These are phyloP conservation scores for Hirtodrosophila alboralis DNA, from an alignment of 2,888 invertebrate species.

Conservation along the genomic window DNA sequence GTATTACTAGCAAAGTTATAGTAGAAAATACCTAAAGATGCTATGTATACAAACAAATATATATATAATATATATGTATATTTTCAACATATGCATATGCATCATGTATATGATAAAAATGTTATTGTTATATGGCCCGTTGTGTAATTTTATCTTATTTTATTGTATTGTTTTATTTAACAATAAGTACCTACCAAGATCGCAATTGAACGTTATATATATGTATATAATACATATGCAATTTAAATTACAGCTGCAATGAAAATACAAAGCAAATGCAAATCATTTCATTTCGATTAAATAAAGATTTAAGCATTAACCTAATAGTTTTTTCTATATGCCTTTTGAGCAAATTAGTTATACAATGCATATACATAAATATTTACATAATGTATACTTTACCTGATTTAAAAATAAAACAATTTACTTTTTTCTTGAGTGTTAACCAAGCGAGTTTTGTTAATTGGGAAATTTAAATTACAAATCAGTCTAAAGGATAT, in stretches of 20 bases:
- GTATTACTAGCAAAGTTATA: slow-evolving; percentile 47
- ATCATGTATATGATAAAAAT: slow-evolving; percentile 29
- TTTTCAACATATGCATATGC: slow-evolving; percentile 38
- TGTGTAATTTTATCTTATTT: slow-evolving; percentile 55
- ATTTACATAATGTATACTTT: slow-evolving; percentile 58
- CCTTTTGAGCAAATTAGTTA: slow-evolving; percentile 65
- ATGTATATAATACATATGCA: no score
- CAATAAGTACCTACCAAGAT: slow-evolving; percentile 27
- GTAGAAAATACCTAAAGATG: slow-evolving; percentile 57
- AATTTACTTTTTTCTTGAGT: slow-evolving; percentile 59
- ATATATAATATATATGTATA: slow-evolving; percentile 28
- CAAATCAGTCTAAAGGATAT: no score
- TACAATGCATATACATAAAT: slow-evolving; percentile 49
- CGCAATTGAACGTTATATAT: slow-evolving; percentile 33
- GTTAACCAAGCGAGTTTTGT: slow-evolving; percentile 27
- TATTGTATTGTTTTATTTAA: slow-evolving; percentile 41
- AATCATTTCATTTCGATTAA: slow-evolving; percentile 61
- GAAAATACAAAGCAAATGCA: slow-evolving; percentile 34
- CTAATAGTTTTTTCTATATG: slow-evolving; percentile 47
- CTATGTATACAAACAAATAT: slow-evolving; percentile 41
- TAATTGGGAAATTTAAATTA: neutral
- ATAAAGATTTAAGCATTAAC: slow-evolving; percentile 49
- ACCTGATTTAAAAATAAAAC: slow-evolving; percentile 71
- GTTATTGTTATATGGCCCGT: slow-evolving; percentile 59
- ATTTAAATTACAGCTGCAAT: slow-evolving; percentile 32